Conservation (phyloP, 2,113 vertebrate species). For the Oreochromis tanganicae region DNA sequence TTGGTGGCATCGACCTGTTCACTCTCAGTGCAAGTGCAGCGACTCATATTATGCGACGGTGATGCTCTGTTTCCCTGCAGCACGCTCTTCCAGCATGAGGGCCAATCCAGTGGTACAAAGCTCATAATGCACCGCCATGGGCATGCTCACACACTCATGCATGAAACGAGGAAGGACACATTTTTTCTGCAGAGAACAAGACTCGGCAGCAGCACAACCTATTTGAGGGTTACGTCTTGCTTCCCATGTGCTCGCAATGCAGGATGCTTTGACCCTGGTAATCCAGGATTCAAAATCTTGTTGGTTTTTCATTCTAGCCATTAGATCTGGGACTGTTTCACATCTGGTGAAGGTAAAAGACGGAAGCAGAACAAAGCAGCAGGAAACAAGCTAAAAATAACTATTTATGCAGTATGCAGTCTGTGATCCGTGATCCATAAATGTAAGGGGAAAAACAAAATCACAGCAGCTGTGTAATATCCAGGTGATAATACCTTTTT, state of each 20-base stretch:
- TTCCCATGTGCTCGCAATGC: neutral
- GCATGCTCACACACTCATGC: constrained; percentile 61
- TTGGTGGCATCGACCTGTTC: neutral
- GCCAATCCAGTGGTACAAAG: constrained; percentile 7
- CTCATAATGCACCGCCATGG: constrained; percentile 60
- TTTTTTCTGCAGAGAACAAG: constrained; percentile 22
- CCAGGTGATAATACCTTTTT: neutral
- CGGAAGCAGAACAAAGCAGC: neutral
- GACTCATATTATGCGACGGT: neutral
- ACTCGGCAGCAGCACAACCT: neutral
- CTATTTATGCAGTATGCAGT: neutral
- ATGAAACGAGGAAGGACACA: constrained; percentile 61
- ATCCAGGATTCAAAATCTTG: neutral
- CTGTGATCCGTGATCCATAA: neutral
- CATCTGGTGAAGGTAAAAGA: neutral
- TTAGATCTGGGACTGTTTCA: neutral
- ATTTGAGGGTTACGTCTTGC: neutral
- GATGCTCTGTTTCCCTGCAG: constrained; percentile 28
- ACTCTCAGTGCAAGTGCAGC: neutral
- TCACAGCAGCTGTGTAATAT: neutral
- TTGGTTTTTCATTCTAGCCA: neutral
- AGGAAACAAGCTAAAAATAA: neutral
- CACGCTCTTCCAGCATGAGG: constrained; percentile 17
- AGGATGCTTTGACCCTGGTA: neutral
- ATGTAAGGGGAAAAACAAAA: neutral